Evolutionary conservation across 1,140 invertebrate species (phyloP).

Genomic region (Macrobrachium rosenbergii): DNA sequence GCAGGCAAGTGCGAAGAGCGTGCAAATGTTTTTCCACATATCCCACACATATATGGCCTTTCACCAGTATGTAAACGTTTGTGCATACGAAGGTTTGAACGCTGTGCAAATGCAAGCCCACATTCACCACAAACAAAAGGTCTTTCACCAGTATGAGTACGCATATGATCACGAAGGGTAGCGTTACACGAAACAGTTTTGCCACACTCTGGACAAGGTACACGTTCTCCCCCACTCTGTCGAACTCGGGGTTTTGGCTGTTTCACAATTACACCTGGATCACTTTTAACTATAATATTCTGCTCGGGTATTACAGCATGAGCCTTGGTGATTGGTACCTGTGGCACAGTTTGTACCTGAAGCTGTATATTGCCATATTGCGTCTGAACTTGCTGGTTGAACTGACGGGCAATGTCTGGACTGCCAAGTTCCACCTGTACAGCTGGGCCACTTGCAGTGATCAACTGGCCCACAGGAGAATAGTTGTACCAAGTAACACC

Average conservation of each 20-base stretch:
- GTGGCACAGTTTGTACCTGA: slow-evolving; percentile 64
- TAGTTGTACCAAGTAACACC: slow-evolving; percentile 63
- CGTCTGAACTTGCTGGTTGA: slow-evolving; percentile 66
- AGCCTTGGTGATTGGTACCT: slow-evolving; percentile 28
- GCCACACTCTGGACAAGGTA: slow-evolving; percentile 70
- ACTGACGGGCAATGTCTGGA: slow-evolving; percentile 64
- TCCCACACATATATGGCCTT: slow-evolving; percentile 66
- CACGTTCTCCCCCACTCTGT: slow-evolving; percentile 67
- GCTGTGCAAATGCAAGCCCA: slow-evolving; percentile 65
- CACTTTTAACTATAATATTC: slow-evolving; percentile 10
- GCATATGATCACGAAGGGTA: slow-evolving; percentile 66
- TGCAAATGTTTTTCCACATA: slow-evolving; percentile 67
- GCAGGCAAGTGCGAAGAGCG: slow-evolving; percentile 63
- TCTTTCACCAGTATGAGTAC: slow-evolving; percentile 67
- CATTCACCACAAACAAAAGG: slow-evolving; percentile 67
- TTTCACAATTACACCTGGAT: slow-evolving; percentile 52
- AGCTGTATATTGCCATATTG: slow-evolving; percentile 65
- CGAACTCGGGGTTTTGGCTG: slow-evolving; percentile 53
- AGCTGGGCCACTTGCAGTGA: slow-evolving; percentile 59
- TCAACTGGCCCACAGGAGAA: slow-evolving; percentile 56
- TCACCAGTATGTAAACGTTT: slow-evolving; percentile 66
- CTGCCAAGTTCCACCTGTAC: slow-evolving; percentile 63
- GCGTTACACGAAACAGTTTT: slow-evolving; percentile 65
- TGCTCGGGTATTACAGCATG: background rate
- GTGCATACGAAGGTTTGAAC: slow-evolving; percentile 66